Conservation (phyloP, 2,888 invertebrate genomes). For the Malacosoma neustria region DNA sequence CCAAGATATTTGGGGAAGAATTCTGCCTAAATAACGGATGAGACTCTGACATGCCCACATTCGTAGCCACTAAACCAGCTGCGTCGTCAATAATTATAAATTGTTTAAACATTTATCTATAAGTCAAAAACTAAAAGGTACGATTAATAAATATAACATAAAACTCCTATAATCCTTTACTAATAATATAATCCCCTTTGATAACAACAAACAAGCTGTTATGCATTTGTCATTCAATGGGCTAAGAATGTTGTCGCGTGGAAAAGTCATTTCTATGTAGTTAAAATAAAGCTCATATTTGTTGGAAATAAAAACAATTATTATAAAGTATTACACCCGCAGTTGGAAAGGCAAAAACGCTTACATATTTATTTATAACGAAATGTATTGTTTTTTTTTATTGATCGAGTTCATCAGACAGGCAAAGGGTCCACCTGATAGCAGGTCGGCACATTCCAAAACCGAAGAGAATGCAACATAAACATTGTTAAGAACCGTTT, state of each 20-base stretch:
- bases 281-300: neutral
- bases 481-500: too few relatives aligned
- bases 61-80: too few relatives aligned
- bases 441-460: neutral
- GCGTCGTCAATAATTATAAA: too few relatives aligned
- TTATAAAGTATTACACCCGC: neutral
- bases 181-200: conserved; percentile 6
- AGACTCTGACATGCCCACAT: too few relatives aligned
- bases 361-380: neutral
- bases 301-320: neutral
- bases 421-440: neutral
- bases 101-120: too few relatives aligned
- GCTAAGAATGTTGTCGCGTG: neutral
- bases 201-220: conserved; percentile 18
- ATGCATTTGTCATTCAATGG: conserved; percentile 19
- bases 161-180: neutral
- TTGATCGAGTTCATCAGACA: neutral
- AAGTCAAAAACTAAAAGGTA: neutral
- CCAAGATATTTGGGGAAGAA: too few relatives aligned
- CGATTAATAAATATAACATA: neutral
- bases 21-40: too few relatives aligned
- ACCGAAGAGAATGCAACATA: too few relatives aligned
- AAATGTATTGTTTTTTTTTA: neutral
- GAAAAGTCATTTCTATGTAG: neutral
- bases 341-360: neutral